Base-by-base conservation (phyloP, 2,888 invertebrate species). In the Drosophila affinis region DNA sequence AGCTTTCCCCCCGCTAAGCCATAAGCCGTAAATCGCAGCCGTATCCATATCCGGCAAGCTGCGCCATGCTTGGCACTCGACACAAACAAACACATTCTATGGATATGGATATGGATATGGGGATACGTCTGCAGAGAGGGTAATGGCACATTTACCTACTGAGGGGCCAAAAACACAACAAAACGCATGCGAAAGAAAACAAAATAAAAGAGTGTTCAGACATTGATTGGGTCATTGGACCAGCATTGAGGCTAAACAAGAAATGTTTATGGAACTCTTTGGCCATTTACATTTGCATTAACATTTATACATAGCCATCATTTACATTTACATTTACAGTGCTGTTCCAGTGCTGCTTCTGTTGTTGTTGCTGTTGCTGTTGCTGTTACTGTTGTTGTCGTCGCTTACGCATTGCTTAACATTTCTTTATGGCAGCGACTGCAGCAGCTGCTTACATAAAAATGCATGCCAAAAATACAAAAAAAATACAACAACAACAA, bases 381-480 rank as follows among this genome's bases (percentile, higher is more conserved):
- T 64, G 46, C 14, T 51, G 56, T 12, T 39, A 6, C 9, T 29
- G 7, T 39, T 54, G 58, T 56, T 69, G 70, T 62, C 69, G 70
- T 62, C 69, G 52, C 63, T 67, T 57, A 79, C 77, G 77, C 86
- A 79, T 80, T 82, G 80, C 86, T 55, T 60, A 80, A 85, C 63
- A 76, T 81, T 79, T 69, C 63, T 81, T 79, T 77, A 85, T 79
- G 72, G 70, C 67, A 59, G 58, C 72, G 46, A 32, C 75, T 58
- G 54, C 69, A 60, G 34, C 39, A 72, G 79, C 79, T 73, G 65
- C 69, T 77, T 55, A 59, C 64, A 81, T 68, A 78, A 81, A 63
- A 79, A 63, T 62, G 63, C 78, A 74, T 6, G 53, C 61, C 57
- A 49, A 65, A 44, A 51, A 59, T 21, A 21, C 21, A 27, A 18